phyloP scores from a whole-genome alignment of 2,888 invertebrate genomes.

The Neoscelio sp. region DNA sequence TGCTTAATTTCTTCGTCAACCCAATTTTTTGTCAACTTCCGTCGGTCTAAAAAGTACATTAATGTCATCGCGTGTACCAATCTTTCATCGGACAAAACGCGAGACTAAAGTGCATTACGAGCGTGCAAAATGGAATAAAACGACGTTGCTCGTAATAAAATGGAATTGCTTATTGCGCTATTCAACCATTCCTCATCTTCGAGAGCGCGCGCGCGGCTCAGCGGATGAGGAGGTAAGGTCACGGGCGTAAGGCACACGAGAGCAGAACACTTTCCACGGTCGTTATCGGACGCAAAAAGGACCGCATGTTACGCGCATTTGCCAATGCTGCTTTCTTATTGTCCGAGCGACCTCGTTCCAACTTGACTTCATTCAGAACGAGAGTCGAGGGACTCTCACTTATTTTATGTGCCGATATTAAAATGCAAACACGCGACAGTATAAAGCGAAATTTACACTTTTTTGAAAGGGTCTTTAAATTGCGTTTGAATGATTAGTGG shows the following conservation, averaged over 20 bases:
- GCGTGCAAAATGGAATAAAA: conserved; percentile 57
- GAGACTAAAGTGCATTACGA: conserved; percentile 51
- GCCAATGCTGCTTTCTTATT: conserved; percentile 54
- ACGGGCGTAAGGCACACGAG: conserved; percentile 67
- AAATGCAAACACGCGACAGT: conserved; percentile 34
- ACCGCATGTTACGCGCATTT: conserved; percentile 60
- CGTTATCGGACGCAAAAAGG: conserved; percentile 62
- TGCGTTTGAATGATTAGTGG: conserved; percentile 1
- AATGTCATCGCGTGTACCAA: conserved; percentile 53
- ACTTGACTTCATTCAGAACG: conserved; percentile 41
- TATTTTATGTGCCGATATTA: conserved; percentile 43
- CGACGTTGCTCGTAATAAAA: conserved; percentile 68
- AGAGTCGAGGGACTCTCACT: conserved; percentile 32
- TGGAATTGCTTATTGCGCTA: conserved; percentile 70
- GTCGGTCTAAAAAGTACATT: conserved; percentile 22
- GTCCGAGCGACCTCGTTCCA: conserved; percentile 40
- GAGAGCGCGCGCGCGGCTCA: conserved; percentile 30
- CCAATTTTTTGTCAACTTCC: conserved; percentile 1
- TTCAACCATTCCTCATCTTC: conserved; percentile 68
- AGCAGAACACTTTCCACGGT: conserved; percentile 57
- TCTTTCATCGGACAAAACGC: conserved; percentile 52
- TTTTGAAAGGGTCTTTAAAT: conserved; percentile 10
- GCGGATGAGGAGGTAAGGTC: conserved; percentile 64
- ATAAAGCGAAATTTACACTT: conserved; percentile 28
- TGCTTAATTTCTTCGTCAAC: no score